Base-by-base conservation (phyloP, 2,888 invertebrate species). In the Drosophila nr. medialis region DNA sequence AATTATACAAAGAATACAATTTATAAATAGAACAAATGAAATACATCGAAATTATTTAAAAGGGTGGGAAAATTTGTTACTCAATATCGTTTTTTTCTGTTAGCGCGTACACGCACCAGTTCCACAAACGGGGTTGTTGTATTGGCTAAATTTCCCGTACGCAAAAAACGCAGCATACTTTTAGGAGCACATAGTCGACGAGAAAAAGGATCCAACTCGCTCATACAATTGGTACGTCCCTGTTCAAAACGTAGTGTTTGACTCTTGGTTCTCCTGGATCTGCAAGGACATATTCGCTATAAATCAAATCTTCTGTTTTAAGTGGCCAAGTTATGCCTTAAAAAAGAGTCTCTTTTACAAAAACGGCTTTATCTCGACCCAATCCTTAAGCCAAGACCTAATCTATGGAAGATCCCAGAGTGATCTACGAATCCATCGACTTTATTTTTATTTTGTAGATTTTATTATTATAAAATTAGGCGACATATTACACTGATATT, bases 1-100 rank as follows among this genome's bases (percentile, higher is more conserved):
- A 84, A 85, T 89, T 89, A 85, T 85, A 85, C 85, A 85, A 85
- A 85, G 77, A 89, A 85, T 81, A 85, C 77, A 89, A 85, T 87
- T 84, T 85, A 89, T 89, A 81, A 89, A 85, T 89, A 89, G 85
- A 79, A 69, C 80, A 77, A 54, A 67, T 72, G 48, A 65, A 60
- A 48, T 40, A 13, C 0, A 32, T 29, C 24, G 34, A 27, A 10
- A 66, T 79, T 79, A 24, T 18, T 38, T 54, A n/a, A 27, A 7
- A 0, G 10, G 29, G 11, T 29, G 45, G 29, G 4, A 8, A 38
- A 36, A 24, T 4, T 36, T 49, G 11, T 5, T 6, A 1, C 10
- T 27, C 18, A 29, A 49, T 11, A 2, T 45, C 45, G 45, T 45
- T 24, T 4, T 45, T 21, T 21, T 1, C 24, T 24, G 24, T 24